A percentile compares a stretch with the other conserved stretches of the same genome.
Conservation (phyloP, 2,113 vertebrate species). For the Manacus vitellinus region DNA sequence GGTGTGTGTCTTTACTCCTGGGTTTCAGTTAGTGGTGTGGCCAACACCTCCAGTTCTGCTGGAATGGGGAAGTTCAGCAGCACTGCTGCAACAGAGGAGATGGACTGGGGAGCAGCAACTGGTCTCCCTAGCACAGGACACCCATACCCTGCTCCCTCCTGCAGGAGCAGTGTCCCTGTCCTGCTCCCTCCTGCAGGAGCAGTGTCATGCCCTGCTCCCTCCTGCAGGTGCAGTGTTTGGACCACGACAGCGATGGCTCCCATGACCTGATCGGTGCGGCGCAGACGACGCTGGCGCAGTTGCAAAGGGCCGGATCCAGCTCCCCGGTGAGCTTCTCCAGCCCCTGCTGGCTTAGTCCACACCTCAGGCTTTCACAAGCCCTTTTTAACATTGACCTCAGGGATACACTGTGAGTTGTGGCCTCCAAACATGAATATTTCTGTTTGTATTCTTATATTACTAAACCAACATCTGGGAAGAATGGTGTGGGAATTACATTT, state of each 20-base stretch:
- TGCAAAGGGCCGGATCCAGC: slow-evolving; percentile 76
- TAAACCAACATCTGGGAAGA: not conserved
- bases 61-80: slow-evolving; percentile 47
- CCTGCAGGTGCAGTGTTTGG: slow-evolving; percentile 85
- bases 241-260: slow-evolving; percentile 87
- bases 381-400: not conserved
- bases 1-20: slow-evolving; percentile 9
- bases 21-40: slow-evolving; percentile 62
- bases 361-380: not conserved
- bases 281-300: slow-evolving; percentile 80
- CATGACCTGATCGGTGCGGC: slow-evolving; percentile 92
- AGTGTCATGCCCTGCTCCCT: not conserved
- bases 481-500: not conserved
- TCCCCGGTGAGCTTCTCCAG: slow-evolving; percentile 76
- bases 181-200: not conserved
- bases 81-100: not conserved
- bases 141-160: not conserved
- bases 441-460: not conserved
- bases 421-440: not conserved
- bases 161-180: not conserved
- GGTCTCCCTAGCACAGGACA: not conserved
- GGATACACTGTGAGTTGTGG: not conserved
- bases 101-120: slow-evolving; percentile 1
- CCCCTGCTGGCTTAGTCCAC: not conserved
- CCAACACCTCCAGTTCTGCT: slow-evolving; percentile 39